phyloP scores from a whole-genome alignment of 2,113 vertebrate species.

The Mionectes macconnelli region DNA sequence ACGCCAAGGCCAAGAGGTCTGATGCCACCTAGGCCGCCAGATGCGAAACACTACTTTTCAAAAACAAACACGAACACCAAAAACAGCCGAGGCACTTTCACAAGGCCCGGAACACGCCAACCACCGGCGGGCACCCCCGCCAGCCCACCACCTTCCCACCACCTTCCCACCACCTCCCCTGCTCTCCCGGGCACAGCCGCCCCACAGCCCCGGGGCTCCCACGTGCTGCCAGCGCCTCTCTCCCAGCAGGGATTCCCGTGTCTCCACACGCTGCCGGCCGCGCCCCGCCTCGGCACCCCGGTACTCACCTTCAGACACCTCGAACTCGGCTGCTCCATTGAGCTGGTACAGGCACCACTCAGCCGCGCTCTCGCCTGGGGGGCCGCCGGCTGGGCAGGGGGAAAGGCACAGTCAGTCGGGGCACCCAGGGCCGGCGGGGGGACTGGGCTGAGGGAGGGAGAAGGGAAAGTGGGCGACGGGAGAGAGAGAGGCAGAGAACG shows the following conservation, averaged over 20 bases:
- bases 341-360: constrained; percentile 72
- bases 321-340: constrained; percentile 65
- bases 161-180: neutral
- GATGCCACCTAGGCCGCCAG: neutral
- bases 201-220: neutral
- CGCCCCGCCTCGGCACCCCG: neutral
- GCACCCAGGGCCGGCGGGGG: neutral
- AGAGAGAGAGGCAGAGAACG: neutral
- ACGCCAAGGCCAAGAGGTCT: neutral
- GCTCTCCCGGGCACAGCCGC: rapidly evolving
- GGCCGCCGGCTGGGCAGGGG: constrained; percentile 27
- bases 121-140: rapidly evolving
- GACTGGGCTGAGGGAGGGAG: neutral
- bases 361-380: constrained; percentile 20
- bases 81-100: neutral
- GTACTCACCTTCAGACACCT: constrained; percentile 69
- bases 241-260: too few relatives aligned
- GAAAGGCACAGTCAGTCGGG: constrained; percentile 21
- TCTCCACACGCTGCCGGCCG: neutral
- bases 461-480: neutral
- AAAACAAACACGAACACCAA: neutral
- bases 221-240: rapidly evolving
- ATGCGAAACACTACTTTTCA: neutral
- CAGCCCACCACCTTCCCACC: too few relatives aligned
- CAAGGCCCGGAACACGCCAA: rapidly evolving